These are phyloP conservation scores for Serilophus lunatus DNA, from an alignment of 2,113 vertebrate species.

Conservation along the genomic window DNA sequence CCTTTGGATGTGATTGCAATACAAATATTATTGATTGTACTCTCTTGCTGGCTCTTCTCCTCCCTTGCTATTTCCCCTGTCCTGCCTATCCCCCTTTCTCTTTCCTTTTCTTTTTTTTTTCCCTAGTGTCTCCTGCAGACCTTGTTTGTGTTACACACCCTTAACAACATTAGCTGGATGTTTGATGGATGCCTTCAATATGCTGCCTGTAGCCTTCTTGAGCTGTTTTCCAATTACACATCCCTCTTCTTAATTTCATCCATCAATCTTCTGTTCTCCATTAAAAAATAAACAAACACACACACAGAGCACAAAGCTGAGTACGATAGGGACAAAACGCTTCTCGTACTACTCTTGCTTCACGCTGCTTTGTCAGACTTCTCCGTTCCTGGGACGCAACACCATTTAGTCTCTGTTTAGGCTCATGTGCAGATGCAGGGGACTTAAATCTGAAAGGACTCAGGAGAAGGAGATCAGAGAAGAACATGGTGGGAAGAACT, in stretches of 20 bases:
- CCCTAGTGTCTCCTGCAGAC: background rate
- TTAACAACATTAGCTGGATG: slow-evolving; percentile 46
- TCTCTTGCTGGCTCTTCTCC: background rate
- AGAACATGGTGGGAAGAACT: rapidly evolving
- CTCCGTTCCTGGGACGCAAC: background rate
- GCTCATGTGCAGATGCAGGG: background rate
- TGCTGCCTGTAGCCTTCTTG: slow-evolving; percentile 58
- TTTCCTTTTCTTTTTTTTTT: background rate
- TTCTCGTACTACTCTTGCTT: background rate
- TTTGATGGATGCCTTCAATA: slow-evolving; percentile 73
- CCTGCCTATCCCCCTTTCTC: background rate
- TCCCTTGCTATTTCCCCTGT: background rate
- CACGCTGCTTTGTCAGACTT: background rate
- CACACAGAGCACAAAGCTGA: background rate
- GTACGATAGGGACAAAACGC: background rate
- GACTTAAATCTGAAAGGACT: background rate
- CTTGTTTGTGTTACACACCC: slow-evolving; percentile 26
- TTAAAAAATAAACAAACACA: slow-evolving; percentile 56
- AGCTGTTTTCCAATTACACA: slow-evolving; percentile 68
- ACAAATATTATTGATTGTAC: slow-evolving; percentile 30
- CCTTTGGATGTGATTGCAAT: background rate
- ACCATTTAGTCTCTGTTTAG: background rate
- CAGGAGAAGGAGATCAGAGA: background rate
- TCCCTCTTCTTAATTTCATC: slow-evolving; percentile 64
- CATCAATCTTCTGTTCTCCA: slow-evolving; percentile 60